Conservation (phyloP, 2,113 vertebrate species). For the Crocuta crocuta region DNA sequence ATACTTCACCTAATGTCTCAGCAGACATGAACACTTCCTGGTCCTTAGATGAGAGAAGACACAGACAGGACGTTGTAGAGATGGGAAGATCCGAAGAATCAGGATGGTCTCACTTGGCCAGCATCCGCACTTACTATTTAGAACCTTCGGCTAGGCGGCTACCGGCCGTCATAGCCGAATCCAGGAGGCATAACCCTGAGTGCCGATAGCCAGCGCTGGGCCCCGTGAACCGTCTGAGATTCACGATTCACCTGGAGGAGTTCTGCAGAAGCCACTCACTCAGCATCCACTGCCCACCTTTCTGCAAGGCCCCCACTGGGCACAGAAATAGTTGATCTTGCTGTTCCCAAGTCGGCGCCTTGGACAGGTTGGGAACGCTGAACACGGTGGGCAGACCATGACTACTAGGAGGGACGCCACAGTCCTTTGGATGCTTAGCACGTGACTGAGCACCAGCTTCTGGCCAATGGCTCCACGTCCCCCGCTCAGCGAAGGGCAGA, state of each 20-base stretch:
- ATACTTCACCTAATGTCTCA: background rate
- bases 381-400: too few relatives aligned
- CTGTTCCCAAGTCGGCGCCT: too few relatives aligned
- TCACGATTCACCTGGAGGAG: background rate
- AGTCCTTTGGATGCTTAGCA: too few relatives aligned
- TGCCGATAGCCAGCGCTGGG: accelerated
- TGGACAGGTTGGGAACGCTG: too few relatives aligned
- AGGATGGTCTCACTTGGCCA: background rate
- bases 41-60: background rate
- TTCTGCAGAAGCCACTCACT: background rate
- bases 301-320: background rate
- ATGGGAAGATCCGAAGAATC: background rate
- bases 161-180: accelerated
- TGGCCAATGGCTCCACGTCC: background rate
- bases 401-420: too few relatives aligned
- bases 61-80: background rate
- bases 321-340: background rate
- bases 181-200: accelerated
- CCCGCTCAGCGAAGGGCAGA: accelerated
- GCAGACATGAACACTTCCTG: background rate
- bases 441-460: background rate
- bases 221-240: background rate
- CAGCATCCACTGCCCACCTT: background rate
- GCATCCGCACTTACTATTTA: accelerated
- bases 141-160: background rate